phyloP scores from a whole-genome alignment of 53 echinoderm and acorn worm species.

The Echinometra lucunter region DNA sequence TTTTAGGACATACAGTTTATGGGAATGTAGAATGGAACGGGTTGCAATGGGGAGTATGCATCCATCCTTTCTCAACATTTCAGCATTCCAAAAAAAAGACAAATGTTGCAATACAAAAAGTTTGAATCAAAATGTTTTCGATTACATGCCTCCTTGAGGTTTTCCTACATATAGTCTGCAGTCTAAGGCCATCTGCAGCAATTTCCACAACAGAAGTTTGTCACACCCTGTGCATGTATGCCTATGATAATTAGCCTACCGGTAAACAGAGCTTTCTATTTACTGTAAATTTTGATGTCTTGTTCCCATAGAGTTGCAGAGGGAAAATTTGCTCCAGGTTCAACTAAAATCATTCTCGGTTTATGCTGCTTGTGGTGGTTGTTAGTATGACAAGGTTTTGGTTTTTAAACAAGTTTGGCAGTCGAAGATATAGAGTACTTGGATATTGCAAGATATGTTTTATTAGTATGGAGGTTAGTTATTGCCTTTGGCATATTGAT shows the following conservation, averaged over 20 bases:
- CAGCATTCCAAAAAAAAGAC: constrained; percentile 7
- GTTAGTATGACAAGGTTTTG: not conserved
- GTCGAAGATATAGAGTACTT: not conserved
- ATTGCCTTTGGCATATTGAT: not conserved
- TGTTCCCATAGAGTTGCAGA: not conserved
- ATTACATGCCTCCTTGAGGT: not conserved
- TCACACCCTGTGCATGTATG: constrained; percentile 27
- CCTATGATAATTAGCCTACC: constrained; percentile 48
- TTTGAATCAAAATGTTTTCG: not conserved
- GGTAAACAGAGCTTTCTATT: constrained; percentile 48
- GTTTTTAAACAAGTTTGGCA: not conserved
- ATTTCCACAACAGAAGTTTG: not conserved
- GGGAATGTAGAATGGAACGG: not conserved
- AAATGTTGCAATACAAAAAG: not conserved
- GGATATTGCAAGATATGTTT: not conserved
- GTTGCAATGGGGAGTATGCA: not conserved
- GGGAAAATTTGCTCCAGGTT: constrained; percentile 42
- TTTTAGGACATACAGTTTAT: not conserved
- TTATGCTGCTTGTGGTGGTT: not conserved
- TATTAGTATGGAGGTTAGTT: not conserved
- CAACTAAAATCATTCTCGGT: not conserved
- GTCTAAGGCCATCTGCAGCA: not conserved
- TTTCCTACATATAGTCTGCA: not conserved
- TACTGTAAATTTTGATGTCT: not conserved
- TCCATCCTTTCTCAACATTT: not conserved